These are phyloP conservation scores for Athene noctua DNA, from an alignment of 2,113 vertebrate species.

Conservation along the genomic window DNA sequence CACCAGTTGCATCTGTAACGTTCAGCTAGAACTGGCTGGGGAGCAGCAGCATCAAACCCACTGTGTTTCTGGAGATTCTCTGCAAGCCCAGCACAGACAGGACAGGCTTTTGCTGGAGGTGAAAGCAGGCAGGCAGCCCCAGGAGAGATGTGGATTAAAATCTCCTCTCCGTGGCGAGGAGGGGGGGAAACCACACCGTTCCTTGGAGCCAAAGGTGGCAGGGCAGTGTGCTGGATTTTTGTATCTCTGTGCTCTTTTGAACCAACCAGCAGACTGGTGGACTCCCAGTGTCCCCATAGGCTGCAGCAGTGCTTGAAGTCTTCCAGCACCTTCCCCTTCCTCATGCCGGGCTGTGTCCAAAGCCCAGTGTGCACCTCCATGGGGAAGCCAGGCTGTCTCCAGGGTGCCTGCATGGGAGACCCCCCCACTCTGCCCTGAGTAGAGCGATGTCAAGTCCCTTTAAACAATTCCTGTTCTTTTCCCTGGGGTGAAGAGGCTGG, in stretches of 20 bases:
- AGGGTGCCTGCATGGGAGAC: neutral
- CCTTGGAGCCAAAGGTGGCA: neutral
- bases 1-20: neutral
- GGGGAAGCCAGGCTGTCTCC: neutral
- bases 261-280: accelerated
- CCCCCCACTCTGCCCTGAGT: neutral
- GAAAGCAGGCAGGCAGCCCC: neutral
- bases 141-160: neutral
- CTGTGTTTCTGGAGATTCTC: neutral
- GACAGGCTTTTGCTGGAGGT: neutral
- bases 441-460: neutral
- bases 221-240: neutral
- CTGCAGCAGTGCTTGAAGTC: neutral
- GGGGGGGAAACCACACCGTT: neutral
- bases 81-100: neutral
- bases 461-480: neutral
- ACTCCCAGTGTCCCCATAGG: accelerated
- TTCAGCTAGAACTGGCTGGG: neutral
- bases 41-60: neutral
- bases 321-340: neutral
- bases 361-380: neutral
- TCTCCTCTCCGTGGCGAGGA: neutral
- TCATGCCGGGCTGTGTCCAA: neutral
- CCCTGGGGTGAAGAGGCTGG: neutral
- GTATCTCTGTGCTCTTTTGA: neutral